Conservation (phyloP, 2,888 invertebrate genomes). For the Synanthedon vespiformis region DNA sequence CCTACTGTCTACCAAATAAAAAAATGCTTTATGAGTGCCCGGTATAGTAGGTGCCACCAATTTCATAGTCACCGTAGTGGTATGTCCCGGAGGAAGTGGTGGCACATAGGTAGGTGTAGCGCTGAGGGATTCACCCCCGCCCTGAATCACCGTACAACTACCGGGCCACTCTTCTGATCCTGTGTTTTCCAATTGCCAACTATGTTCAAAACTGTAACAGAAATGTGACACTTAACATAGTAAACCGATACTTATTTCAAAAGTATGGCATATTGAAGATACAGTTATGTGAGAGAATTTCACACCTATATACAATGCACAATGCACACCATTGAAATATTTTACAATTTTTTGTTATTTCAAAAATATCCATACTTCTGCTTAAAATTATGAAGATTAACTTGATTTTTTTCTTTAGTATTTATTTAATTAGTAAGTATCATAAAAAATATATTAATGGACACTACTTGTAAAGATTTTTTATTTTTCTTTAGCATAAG, state of each 20-base stretch:
- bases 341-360: too few relatives aligned
- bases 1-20: slow-evolving; percentile 88
- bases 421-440: too few relatives aligned
- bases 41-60: slow-evolving; percentile 81
- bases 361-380: too few relatives aligned
- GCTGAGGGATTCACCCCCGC: slow-evolving; percentile 71
- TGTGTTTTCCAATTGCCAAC: slow-evolving; percentile 89
- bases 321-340: too few relatives aligned
- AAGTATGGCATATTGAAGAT: too few relatives aligned
- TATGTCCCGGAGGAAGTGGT: slow-evolving; percentile 80
- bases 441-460: too few relatives aligned
- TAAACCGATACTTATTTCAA: not conserved
- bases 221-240: slow-evolving; percentile 1
- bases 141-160: slow-evolving; percentile 82
- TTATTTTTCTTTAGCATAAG: too few relatives aligned
- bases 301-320: too few relatives aligned
- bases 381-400: too few relatives aligned
- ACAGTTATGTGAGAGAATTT: too few relatives aligned
- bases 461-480: too few relatives aligned
- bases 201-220: slow-evolving; percentile 79
- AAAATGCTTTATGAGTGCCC: slow-evolving; percentile 87
- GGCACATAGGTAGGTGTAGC: slow-evolving; percentile 73
- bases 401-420: too few relatives aligned
- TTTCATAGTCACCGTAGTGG: slow-evolving; percentile 80
- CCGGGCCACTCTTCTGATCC: slow-evolving; percentile 91